Conservation (phyloP, 2,888 invertebrate genomes). For the Callyntrura guangdongensis region DNA sequence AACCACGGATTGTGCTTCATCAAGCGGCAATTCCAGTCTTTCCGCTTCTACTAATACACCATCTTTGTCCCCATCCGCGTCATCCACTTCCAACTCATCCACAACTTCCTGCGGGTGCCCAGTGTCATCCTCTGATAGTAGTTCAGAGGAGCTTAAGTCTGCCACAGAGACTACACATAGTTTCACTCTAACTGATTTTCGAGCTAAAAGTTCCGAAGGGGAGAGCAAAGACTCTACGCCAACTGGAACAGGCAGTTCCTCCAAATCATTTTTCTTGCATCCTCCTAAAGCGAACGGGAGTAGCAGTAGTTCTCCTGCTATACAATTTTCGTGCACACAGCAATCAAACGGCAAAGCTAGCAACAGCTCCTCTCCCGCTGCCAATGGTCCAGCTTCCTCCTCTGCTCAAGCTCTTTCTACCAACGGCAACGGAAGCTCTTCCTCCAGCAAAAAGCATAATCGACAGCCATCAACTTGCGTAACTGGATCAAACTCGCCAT, state of each 20-base stretch:
- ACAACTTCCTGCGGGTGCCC: conserved; percentile 80
- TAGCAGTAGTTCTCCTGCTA: conserved; percentile 40
- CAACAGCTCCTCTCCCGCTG: not conserved
- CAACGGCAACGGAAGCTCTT: conserved; percentile 3
- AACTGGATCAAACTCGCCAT: conserved; percentile 78
- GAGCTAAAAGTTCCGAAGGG: conserved; percentile 67
- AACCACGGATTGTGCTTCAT: conserved; percentile 80
- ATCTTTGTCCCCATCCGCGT: conserved; percentile 82
- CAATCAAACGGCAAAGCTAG: conserved; percentile 66
- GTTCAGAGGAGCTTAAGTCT: conserved; percentile 78
- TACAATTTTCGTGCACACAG: conserved; percentile 60
- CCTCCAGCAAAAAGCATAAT: conserved; percentile 77
- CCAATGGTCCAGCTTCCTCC: conserved; percentile 56
- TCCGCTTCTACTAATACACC: conserved; percentile 82
- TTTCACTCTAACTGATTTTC: conserved; percentile 77
- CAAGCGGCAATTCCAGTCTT: conserved; percentile 84
- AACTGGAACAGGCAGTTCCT: conserved; percentile 70
- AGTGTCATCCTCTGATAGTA: conserved; percentile 77
- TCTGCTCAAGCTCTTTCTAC: not conserved
- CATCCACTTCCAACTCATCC: conserved; percentile 78
- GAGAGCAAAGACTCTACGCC: conserved; percentile 50
- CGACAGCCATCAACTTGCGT: conserved; percentile 78
- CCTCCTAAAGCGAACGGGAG: conserved; percentile 81
- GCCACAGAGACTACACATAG: conserved; percentile 79
- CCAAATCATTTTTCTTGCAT: conserved; percentile 83